phyloP scores from a whole-genome alignment of 23 tunicate genomes.

The Oikopleura vanhoeffeni region DNA sequence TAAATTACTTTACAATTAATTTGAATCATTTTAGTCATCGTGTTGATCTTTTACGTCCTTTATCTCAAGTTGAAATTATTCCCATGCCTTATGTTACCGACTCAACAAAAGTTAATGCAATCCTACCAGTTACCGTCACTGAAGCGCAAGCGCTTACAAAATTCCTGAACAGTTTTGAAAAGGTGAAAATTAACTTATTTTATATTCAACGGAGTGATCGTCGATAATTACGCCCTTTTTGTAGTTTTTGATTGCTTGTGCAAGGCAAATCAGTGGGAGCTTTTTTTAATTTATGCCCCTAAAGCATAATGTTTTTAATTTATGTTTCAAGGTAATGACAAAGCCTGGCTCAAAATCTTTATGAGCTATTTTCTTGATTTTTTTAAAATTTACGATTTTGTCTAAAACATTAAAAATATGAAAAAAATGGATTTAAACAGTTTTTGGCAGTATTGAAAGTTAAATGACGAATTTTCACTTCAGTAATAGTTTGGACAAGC shows the following conservation, averaged over 20 bases:
- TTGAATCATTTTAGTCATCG: slow-evolving; percentile 51
- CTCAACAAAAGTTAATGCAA: slow-evolving; percentile 42
- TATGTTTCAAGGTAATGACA: too few relatives aligned
- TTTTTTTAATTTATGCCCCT: too few relatives aligned
- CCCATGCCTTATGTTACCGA: slow-evolving; percentile 99
- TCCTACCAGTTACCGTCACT: slow-evolving; percentile 40
- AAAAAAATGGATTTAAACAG: too few relatives aligned
- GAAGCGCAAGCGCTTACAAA: slow-evolving; percentile 30
- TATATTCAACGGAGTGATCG: not conserved
- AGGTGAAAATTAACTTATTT: slow-evolving; percentile 17
- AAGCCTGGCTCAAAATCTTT: too few relatives aligned
- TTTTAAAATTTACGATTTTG: too few relatives aligned
- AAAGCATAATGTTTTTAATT: too few relatives aligned
- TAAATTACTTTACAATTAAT: too few relatives aligned
- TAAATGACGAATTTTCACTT: too few relatives aligned
- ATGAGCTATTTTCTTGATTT: too few relatives aligned
- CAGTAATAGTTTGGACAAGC: too few relatives aligned
- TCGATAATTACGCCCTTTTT: not conserved
- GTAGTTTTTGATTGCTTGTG: not conserved
- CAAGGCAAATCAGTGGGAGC: not conserved
- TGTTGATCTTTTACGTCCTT: slow-evolving; percentile 72
- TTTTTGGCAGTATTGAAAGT: too few relatives aligned
- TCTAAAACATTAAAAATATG: too few relatives aligned
- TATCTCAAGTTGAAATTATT: slow-evolving; percentile 66
- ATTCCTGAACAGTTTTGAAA: slow-evolving; percentile 53